Conservation (phyloP, 2,888 invertebrate species). For the Sinelater perroti region DNA sequence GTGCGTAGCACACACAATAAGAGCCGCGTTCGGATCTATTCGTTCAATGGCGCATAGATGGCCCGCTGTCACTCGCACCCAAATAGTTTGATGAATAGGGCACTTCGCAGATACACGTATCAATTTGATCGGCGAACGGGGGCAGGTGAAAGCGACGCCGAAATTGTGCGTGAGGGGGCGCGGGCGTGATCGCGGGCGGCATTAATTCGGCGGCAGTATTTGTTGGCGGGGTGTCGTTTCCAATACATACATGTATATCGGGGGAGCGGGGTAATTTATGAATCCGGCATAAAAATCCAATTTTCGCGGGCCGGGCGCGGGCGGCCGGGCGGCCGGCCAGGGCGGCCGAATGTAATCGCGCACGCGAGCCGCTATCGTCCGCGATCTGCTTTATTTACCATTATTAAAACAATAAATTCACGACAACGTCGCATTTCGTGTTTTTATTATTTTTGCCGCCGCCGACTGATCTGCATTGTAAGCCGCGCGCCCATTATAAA, state of each 20-base stretch:
- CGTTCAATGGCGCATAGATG: no score
- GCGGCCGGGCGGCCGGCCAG: no score
- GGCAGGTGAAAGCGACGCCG: background rate
- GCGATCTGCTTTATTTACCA: constrained; percentile 62
- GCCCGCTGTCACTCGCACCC: no score
- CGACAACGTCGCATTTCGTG: constrained; percentile 60
- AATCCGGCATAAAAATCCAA: constrained; percentile 60
- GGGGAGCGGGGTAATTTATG: constrained; percentile 53
- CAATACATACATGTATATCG: constrained; percentile 53
- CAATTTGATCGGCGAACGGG: no score
- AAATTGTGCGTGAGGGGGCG: background rate
- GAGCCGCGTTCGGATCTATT: no score
- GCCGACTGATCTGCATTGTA: constrained; percentile 63
- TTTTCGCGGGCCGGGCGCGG: constrained; percentile 50
- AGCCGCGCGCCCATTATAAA: constrained; percentile 61
- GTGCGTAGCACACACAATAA: no score
- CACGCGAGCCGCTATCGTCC: constrained; percentile 48
- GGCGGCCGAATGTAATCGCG: constrained; percentile 36
- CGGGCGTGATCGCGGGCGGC: no score
- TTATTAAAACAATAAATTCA: constrained; percentile 64
- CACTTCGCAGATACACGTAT: no score
- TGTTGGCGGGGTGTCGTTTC: constrained; percentile 50
- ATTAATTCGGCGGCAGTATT: constrained; percentile 48
- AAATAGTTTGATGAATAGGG: no score
- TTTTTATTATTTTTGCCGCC: constrained; percentile 60